These are phyloP conservation scores for Hoplias malabaricus DNA, from an alignment of 2,113 vertebrate genomes.

Conservation along the genomic window DNA sequence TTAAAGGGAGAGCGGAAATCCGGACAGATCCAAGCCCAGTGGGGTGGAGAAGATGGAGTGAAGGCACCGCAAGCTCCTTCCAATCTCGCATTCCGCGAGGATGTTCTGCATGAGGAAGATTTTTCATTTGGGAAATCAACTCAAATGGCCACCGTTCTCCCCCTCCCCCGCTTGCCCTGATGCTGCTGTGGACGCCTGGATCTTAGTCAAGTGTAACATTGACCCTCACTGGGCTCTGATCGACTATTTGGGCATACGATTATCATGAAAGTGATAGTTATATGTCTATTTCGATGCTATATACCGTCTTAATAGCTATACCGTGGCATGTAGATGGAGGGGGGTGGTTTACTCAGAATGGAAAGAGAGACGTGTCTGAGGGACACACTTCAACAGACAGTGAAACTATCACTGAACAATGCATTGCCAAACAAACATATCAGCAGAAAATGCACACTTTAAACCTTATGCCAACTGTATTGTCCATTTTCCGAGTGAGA, in stretches of 20 bases:
- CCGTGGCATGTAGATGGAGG: not conserved
- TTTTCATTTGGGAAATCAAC: slow-evolving; percentile 67
- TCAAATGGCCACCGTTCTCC: slow-evolving; percentile 66
- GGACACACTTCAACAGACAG: not conserved
- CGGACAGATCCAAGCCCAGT: slow-evolving; percentile 60
- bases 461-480: no score
- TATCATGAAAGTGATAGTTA: slow-evolving; percentile 37
- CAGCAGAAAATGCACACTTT: no score
- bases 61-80: slow-evolving; percentile 61
- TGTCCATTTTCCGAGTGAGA: no score
- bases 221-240: slow-evolving; percentile 42
- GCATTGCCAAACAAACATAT: no score
- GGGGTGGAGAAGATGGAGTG: slow-evolving; percentile 69
- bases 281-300: slow-evolving; percentile 36
- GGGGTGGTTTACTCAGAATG: not conserved
- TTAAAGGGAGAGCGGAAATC: slow-evolving; percentile 61
- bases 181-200: slow-evolving; percentile 41
- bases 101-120: slow-evolving; percentile 75
- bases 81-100: slow-evolving; percentile 71
- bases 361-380: not conserved
- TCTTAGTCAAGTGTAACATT: slow-evolving; percentile 46
- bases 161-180: slow-evolving; percentile 63
- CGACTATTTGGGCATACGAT: slow-evolving; percentile 44
- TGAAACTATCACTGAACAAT: not conserved
- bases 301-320: slow-evolving; percentile 32